Percentiles rank a stretch among this genome's conserved stretches.
Evolutionary conservation across 2,888 invertebrate genomes (phyloP).

Genomic region (Caenorhabditis sp.): DNA sequence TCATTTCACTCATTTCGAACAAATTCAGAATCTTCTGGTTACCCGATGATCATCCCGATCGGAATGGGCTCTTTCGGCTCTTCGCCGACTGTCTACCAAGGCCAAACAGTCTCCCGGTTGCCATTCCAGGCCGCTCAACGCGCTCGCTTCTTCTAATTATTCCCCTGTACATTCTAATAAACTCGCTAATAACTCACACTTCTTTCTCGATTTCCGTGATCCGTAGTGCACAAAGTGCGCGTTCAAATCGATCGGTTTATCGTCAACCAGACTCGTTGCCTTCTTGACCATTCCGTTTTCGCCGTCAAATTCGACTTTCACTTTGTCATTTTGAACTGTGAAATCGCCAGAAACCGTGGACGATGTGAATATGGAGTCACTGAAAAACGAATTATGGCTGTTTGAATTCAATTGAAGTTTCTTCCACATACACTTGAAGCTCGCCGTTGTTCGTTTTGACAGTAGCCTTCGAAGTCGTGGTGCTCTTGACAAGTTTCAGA

Average conservation of each 20-base stretch:
- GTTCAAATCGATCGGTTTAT: constrained; percentile 57
- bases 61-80: constrained; percentile 39
- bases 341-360: constrained; percentile 22
- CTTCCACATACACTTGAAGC: constrained; percentile 24
- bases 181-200: constrained; percentile 58
- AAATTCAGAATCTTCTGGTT: constrained; percentile 26
- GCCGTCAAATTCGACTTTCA: constrained; percentile 59
- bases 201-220: constrained; percentile 63
- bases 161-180: neutral
- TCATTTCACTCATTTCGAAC: neutral
- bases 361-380: constrained; percentile 15
- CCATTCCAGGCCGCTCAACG: constrained; percentile 42
- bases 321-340: constrained; percentile 49
- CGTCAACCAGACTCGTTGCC: constrained; percentile 28
- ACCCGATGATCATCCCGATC: constrained; percentile 40
- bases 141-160: constrained; percentile 29
- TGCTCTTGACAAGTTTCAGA: constrained; percentile 40
- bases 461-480: constrained; percentile 16
- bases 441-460: constrained; percentile 26
- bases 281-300: constrained; percentile 76
- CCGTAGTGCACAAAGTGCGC: constrained; percentile 72
- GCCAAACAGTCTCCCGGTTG: constrained; percentile 48
- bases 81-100: constrained; percentile 49
- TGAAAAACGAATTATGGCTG: neutral
- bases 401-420: neutral